Evolutionary conservation across 2,888 invertebrate genomes (phyloP).

Genomic region (Ligdia adustata): DNA sequence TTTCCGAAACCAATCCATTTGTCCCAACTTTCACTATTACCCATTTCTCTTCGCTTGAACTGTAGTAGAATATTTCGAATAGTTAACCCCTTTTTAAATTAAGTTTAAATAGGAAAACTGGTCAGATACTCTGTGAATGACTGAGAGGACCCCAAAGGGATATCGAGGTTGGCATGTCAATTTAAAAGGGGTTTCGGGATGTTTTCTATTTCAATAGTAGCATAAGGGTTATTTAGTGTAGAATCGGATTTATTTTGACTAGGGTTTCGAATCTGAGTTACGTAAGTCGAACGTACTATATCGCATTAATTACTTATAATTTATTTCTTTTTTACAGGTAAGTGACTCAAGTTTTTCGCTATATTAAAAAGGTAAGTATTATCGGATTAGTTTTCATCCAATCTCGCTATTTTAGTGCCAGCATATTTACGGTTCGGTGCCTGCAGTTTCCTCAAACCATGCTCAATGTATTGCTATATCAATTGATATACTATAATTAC

Average conservation of each 20-base stretch:
- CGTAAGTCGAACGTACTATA: not conserved
- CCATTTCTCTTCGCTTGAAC: conserved; percentile 16
- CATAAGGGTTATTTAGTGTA: conserved; percentile 7
- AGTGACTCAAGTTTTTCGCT: no score
- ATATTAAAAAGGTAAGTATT: no score
- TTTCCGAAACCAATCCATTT: conserved; percentile 15
- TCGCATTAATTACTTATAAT: not conserved
- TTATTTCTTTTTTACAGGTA: conserved; percentile 55
- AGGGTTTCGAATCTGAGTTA: not conserved
- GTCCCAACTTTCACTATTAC: conserved; percentile 17
- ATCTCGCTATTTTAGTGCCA: no score
- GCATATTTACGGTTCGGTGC: no score
- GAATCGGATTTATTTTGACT: not conserved
- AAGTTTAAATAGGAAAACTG: conserved; percentile 23
- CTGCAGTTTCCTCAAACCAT: not conserved
- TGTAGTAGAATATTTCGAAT: conserved; percentile 20
- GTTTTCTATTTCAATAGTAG: conserved; percentile 15
- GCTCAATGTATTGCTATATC: not conserved
- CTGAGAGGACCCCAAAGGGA: conserved; percentile 23
- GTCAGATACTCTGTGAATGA: conserved; percentile 20
- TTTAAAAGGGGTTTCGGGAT: conserved; percentile 22
- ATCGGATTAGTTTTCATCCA: no score
- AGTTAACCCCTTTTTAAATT: conserved; percentile 25
- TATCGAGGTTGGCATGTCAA: conserved; percentile 22
- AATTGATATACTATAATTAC: conserved; percentile 2